These are phyloP conservation scores for Balaeniceps rex DNA, from an alignment of 2,113 vertebrate genomes.

Conservation along the genomic window DNA sequence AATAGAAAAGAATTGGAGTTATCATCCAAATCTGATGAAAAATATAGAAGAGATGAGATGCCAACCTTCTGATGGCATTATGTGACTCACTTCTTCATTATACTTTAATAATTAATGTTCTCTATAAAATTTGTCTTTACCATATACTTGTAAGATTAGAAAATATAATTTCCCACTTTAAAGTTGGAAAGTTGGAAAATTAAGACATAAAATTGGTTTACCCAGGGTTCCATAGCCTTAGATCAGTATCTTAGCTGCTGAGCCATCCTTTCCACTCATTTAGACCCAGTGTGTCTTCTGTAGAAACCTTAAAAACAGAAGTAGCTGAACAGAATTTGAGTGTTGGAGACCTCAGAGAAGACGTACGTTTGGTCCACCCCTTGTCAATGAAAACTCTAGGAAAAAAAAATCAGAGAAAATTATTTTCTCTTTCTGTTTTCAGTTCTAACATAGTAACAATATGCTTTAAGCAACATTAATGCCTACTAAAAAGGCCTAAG, in stretches of 20 bases:
- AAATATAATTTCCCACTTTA: background rate
- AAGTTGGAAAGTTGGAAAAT: background rate
- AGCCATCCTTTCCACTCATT: background rate
- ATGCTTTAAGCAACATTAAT: background rate
- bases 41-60: background rate
- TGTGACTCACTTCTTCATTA: background rate
- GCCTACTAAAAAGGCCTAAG: background rate
- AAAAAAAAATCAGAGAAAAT: background rate
- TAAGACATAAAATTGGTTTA: background rate
- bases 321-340: background rate
- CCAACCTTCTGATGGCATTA: background rate
- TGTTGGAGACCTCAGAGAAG: background rate
- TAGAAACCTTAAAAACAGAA: background rate
- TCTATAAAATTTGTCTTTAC: background rate
- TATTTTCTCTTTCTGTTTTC: background rate
- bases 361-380: rapidly evolving
- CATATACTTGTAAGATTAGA: background rate
- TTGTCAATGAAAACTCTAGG: background rate
- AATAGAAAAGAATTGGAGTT: background rate
- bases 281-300: rapidly evolving
- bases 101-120: background rate
- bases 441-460: background rate
- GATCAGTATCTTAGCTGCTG: background rate
- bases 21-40: background rate
- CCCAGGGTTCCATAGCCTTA: background rate